Percentiles rank a stretch among this genome's conserved stretches.
Evolutionary conservation across 2,888 invertebrate species (phyloP).

Genomic region (Nemapogon koenigi): DNA sequence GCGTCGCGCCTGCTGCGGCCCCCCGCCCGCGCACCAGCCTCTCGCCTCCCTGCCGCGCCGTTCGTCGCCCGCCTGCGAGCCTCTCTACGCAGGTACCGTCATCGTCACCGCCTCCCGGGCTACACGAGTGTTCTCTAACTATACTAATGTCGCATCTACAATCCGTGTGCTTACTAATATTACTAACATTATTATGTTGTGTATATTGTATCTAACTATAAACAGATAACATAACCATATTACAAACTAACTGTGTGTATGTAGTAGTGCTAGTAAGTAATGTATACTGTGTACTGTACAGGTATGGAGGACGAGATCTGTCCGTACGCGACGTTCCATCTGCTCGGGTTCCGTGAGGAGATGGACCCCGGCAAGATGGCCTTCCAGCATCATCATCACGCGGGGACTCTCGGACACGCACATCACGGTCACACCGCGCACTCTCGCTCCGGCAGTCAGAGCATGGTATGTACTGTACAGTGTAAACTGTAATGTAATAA

Average conservation of each 20-base stretch:
- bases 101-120: not conserved
- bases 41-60: constrained; percentile 62
- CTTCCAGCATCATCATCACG: constrained; percentile 70
- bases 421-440: constrained; percentile 75
- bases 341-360: constrained; percentile 93
- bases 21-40: constrained; percentile 75
- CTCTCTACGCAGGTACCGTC: constrained; percentile 1
- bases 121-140: too few species aligned
- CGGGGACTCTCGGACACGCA: constrained; percentile 84
- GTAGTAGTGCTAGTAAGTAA: not conserved
- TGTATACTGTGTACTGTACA: constrained; percentile 28
- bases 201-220: too few species aligned
- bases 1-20: constrained; percentile 87
- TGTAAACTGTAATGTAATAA: too few species aligned
- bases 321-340: constrained; percentile 96
- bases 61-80: constrained; percentile 14
- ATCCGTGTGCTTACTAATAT: not conserved
- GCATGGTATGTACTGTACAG: too few species aligned
- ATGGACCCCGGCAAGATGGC: constrained; percentile 91
- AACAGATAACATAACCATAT: too few species aligned
- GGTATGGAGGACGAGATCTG: constrained; percentile 97
- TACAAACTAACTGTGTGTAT: too few species aligned
- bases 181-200: not conserved
- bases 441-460: constrained; percentile 87
- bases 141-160: too few species aligned